phyloP scores from a whole-genome alignment of 2,888 invertebrate species.

The Scrobipalpa atriplicella region DNA sequence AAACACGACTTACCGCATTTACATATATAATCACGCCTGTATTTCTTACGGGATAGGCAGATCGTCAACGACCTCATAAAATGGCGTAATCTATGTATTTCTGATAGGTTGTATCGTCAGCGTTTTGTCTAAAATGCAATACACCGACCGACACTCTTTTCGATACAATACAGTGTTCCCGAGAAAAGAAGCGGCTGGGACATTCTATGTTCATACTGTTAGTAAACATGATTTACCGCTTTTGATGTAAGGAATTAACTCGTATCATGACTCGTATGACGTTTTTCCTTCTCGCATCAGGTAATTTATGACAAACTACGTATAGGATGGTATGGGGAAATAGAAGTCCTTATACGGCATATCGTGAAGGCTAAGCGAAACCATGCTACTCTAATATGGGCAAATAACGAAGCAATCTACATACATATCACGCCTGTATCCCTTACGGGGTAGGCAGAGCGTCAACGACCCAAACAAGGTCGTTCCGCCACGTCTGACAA shows the following conservation, averaged over 20 bases:
- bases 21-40: too few relatives aligned
- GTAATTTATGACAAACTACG: not conserved
- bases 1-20: not conserved
- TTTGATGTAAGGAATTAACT: slow-evolving; percentile 8
- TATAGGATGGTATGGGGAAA: not conserved
- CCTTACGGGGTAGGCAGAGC: too few relatives aligned
- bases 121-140: too few relatives aligned
- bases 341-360: not conserved
- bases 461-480: too few relatives aligned
- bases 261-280: slow-evolving; percentile 18
- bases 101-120: not conserved
- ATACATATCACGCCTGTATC: too few relatives aligned
- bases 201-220: not conserved
- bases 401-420: not conserved
- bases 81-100: not conserved
- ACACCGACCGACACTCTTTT: too few relatives aligned
- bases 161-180: too few relatives aligned
- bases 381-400: slow-evolving; percentile 3
- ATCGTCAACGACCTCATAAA: too few relatives aligned
- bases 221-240: not conserved
- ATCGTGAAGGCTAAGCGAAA: not conserved
- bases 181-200: too few relatives aligned
- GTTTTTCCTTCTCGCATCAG: slow-evolving; percentile 19
- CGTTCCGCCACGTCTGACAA: too few relatives aligned
- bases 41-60: too few relatives aligned